Evolutionary conservation across 2,888 invertebrate species (phyloP), one percentile per base, ranked within the genome.

Genomic region (Dasypolia templi): DNA sequence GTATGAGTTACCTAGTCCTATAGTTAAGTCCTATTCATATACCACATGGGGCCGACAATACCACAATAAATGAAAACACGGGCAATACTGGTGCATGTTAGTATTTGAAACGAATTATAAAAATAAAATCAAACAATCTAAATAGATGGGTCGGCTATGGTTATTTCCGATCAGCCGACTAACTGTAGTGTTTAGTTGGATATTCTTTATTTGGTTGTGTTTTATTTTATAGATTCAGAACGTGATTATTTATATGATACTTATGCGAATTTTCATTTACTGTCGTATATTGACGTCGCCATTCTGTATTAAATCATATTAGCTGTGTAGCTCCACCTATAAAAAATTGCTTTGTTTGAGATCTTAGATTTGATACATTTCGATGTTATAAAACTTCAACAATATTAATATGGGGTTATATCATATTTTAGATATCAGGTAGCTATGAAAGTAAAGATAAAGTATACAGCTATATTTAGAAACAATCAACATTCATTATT

Each of bases 371-470:
- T 9, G 29, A 49, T 22, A 42, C 32, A 65, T 44, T 44, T 44
- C 4, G 19, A 29, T 67, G 11, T 55, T 53, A 29, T 55, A 29
- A n/a, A 39, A 39, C 39, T 46, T 68, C 39, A 74, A 77, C 53
- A 73, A 46, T 35, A 46, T 78, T n/a, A 29, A 19, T 46, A 32
- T 6, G n/a, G 44, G 19, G 17, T 26, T 72, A 9, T 56, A 63
- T 63, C 19, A 42, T 76, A 63, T 42, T 32, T 69, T 32, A 49
- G 22, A 26, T 79, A 69, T 49, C 53, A 35, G 68, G 35, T 73
- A 77, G 35, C 53, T 35, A 78, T 39, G 53, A 55, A 78, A 78
- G 51, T 76, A 44, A 76, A 73, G 26, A 9, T 32, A 75, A 72
- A 62, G 46, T 46, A 77, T 46, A 77, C 17, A 32, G 42, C 22